Evolutionary conservation across 1,140 invertebrate genomes (phyloP).

Genomic region (Melanaphis sacchari): DNA sequence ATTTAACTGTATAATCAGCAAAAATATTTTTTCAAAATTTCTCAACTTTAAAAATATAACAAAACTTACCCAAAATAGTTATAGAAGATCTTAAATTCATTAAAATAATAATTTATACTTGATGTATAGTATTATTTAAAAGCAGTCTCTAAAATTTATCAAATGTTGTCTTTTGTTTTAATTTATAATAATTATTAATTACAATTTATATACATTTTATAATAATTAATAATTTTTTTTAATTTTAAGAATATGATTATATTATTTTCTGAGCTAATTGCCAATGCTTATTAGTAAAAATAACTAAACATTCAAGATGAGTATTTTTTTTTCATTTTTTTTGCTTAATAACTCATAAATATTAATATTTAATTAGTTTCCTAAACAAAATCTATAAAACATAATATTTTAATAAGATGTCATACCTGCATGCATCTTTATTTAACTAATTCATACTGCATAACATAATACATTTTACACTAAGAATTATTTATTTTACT

Average conservation of each 20-base stretch:
- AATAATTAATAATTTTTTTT: no score
- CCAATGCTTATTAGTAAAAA: background rate
- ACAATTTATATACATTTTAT: no score
- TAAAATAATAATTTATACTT: background rate
- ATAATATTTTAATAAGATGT: background rate
- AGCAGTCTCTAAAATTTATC: background rate
- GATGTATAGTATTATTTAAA: background rate
- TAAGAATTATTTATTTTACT: no score
- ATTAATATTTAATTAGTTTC: no score
- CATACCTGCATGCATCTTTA: no score
- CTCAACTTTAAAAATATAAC: background rate
- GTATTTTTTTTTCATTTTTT: no score
- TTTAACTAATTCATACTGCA: no score
- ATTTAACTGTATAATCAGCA: background rate
- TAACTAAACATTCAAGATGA: no score
- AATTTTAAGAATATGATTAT: background rate
- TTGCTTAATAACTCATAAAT: no score
- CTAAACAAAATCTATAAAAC: background rate
- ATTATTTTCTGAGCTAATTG: background rate
- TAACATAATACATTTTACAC: no score
- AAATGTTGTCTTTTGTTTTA: background rate
- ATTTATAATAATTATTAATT: background rate
- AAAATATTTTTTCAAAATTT: background rate
- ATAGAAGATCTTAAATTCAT: background rate
- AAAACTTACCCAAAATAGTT: conserved; percentile 3